Conservation (phyloP, 2,888 invertebrate genomes). For the Phengaris arion region DNA sequence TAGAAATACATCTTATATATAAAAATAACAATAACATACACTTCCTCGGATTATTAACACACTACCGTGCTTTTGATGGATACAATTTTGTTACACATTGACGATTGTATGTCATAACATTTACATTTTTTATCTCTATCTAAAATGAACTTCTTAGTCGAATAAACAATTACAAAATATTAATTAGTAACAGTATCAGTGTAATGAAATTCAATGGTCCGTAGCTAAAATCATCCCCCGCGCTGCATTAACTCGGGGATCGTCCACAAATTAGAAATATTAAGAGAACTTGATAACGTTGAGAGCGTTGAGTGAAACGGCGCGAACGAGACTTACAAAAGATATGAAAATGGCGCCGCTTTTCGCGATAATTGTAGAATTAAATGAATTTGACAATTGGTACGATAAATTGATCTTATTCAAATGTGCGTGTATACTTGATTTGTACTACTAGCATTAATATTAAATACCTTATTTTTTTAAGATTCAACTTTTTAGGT, state of each 20-base stretch:
- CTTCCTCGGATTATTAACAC: too few relatives aligned
- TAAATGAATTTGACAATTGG: background rate
- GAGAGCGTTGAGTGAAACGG: conserved; percentile 15
- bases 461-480: too few relatives aligned
- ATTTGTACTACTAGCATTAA: too few relatives aligned
- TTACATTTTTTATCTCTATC: too few relatives aligned
- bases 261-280: conserved; percentile 19
- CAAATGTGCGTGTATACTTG: background rate
- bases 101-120: too few relatives aligned
- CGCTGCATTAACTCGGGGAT: background rate
- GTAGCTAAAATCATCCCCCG: background rate
- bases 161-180: background rate
- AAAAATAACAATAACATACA: too few relatives aligned
- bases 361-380: background rate
- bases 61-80: too few relatives aligned
- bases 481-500: too few relatives aligned
- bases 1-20: too few relatives aligned
- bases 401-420: background rate
- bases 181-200: background rate
- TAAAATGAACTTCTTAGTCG: background rate
- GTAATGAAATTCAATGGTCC: conserved; percentile 7
- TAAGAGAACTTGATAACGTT: conserved; percentile 5
- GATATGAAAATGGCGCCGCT: conserved; percentile 12
- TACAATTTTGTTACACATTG: too few relatives aligned
- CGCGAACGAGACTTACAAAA: conserved; percentile 9